These are phyloP conservation scores for Gnatocerus cornutus DNA, from an alignment of 2,888 invertebrate species.

Conservation along the genomic window DNA sequence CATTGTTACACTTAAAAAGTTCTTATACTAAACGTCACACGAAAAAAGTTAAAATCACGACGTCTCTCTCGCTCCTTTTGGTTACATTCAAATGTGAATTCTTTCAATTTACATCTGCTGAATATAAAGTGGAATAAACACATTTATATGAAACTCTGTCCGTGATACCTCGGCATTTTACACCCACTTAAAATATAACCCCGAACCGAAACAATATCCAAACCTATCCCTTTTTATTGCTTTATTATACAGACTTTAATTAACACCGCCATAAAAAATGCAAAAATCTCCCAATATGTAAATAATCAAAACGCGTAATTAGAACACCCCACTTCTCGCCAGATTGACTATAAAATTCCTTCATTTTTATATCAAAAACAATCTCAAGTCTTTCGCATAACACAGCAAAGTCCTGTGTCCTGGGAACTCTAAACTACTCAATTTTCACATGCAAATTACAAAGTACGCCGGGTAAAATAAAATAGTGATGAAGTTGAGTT, in stretches of 20 bases:
- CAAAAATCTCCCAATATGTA: background rate
- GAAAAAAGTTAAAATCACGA: conserved; percentile 40
- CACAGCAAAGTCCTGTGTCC: conserved; percentile 14
- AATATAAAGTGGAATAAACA: conserved; percentile 52
- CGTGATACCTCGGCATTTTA: conserved; percentile 44
- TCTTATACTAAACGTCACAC: conserved; percentile 40
- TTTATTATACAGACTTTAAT: conserved; percentile 36
- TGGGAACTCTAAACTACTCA: conserved; percentile 56
- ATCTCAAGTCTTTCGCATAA: conserved; percentile 10
- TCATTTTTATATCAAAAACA: conserved; percentile 9
- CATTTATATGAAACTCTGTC: conserved; percentile 44
- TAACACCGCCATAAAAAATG: conserved; percentile 12
- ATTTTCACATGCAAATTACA: conserved; percentile 62
- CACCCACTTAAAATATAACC: conserved; percentile 43
- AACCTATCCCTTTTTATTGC: conserved; percentile 28
- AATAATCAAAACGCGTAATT: conserved; percentile 19
- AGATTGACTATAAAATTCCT: no score
- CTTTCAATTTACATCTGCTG: conserved; percentile 52
- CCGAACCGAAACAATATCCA: conserved; percentile 37
- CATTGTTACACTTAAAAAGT: conserved; percentile 43
- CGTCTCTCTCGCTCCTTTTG: conserved; percentile 36
- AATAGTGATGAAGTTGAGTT: conserved; percentile 58
- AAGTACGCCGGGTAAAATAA: conserved; percentile 57
- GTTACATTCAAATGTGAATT: conserved; percentile 45
- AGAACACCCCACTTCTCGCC: background rate